Base-by-base conservation (phyloP, 1,140 invertebrate species). In the Trachymyrmex cornetzi region DNA sequence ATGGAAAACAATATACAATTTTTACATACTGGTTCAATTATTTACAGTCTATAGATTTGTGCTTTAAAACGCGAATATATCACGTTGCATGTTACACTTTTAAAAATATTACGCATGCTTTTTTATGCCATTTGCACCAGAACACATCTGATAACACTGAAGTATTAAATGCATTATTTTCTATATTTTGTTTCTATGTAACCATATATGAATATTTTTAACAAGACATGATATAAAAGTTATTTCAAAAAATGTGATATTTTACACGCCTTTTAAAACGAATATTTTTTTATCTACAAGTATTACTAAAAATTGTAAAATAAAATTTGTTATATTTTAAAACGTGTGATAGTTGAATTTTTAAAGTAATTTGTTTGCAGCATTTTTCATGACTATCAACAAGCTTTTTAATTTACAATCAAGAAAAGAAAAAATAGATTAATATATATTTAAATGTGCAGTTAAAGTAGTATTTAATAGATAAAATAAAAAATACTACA, bases 231-330 rank as follows among this genome's bases (percentile, higher is more conserved):
- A 48, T 22, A 74, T 61, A 63, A 84, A 61, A 74, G 27, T 59
- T 61, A 59, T 84, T 61, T 82, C 4, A 16, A 69, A 69, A 69
- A 71, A 55, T 81, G 30, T 80, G n/a, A 67, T 69, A 55, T 80
- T 69, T 55, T 38, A 1, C 38, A 14, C 30, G 1, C 7, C 3
- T 4, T 69, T 81, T 69, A 19, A 53, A 66, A 34, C 4, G 27
- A 55, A 64, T 61, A n/a, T 61, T 34, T 77, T 75, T 77, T 57
- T n/a, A 67, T 34, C 12, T 38, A 30, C 30, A 22, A 81, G 22
- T 27, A 79, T 79, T 30, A 7, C 12, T 44, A 69, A 55, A 63
- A 69, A 69, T 69, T 9, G 5, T 69, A 19, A 81, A 81, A 69
- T 81, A 6, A 19, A 67, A 69, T 14, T 27, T 44, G 30, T 27